Evolutionary conservation across 2,888 invertebrate species (phyloP).

Genomic region (Leptinotarsa juncta): DNA sequence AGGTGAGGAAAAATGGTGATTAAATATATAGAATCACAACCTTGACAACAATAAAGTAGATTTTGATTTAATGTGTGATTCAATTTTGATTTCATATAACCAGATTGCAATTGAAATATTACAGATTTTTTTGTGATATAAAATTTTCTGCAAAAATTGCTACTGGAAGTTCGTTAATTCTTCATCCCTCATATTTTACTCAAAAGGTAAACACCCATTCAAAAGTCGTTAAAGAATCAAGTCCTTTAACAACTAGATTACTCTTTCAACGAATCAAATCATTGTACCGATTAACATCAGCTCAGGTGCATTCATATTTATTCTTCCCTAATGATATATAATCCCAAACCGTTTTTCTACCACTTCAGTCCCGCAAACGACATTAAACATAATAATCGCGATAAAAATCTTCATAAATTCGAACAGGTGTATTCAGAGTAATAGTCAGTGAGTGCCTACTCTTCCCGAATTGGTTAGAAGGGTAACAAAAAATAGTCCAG

Average conservation of each 20-base stretch:
- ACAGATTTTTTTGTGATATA: too few species aligned
- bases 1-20: too few species aligned
- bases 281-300: constrained; percentile 18
- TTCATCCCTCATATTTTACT: background rate
- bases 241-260: constrained; percentile 1
- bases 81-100: too few species aligned
- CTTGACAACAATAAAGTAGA: too few species aligned
- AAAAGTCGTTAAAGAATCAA: background rate
- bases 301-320: constrained; percentile 10
- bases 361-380: constrained; percentile 33
- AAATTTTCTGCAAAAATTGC: too few species aligned
- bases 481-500: constrained; percentile 22
- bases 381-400: constrained; percentile 34
- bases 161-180: background rate
- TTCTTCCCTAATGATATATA: constrained; percentile 33
- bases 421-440: constrained; percentile 10
- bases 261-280: constrained; percentile 6
- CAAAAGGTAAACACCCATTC: background rate
- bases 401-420: constrained; percentile 29
- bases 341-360: constrained; percentile 29
- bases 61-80: too few species aligned
- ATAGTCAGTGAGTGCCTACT: constrained; percentile 31
- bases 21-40: too few species aligned
- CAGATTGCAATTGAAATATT: too few species aligned
- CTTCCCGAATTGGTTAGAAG: constrained; percentile 31